Conservation (phyloP, 2,888 invertebrate genomes). For the Colletes collaris region DNA sequence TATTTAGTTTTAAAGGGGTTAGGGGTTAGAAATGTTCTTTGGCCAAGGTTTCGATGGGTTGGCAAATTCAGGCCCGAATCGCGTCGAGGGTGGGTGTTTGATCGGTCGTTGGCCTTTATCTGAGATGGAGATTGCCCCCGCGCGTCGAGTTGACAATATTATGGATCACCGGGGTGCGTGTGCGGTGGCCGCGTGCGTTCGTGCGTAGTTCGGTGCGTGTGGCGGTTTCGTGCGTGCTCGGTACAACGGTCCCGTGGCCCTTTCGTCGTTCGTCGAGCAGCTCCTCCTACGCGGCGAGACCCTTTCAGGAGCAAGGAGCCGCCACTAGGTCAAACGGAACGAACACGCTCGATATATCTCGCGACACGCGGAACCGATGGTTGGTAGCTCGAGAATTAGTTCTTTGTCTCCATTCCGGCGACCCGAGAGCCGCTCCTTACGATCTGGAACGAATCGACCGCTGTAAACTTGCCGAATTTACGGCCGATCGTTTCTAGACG, state of each 20-base stretch:
- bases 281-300: conserved; percentile 40
- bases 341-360: conserved; percentile 54
- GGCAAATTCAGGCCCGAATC: background rate
- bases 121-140: conserved; percentile 70
- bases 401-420: conserved; percentile 33
- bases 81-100: conserved; percentile 24
- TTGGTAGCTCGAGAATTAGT: conserved; percentile 30
- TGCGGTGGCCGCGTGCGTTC: conserved; percentile 54
- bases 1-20: too few species aligned
- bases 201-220: conserved; percentile 49
- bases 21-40: too few species aligned
- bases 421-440: conserved; percentile 17
- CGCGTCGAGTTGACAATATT: conserved; percentile 76
- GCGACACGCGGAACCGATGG: conserved; percentile 22
- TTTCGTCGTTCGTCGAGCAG: conserved; percentile 44
- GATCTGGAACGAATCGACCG: conserved; percentile 40
- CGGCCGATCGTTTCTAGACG: conserved; percentile 1
- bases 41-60: too few species aligned
- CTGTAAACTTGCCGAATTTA: conserved; percentile 34
- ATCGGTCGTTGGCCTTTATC: conserved; percentile 57
- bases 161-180: conserved; percentile 78
- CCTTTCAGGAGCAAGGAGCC: conserved; percentile 49
- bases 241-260: conserved; percentile 37
- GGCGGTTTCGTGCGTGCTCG: conserved; percentile 5
- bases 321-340: conserved; percentile 68